Evolutionary conservation across 2,797 vertebrate genomes (phyloP), one percentile per base, ranked within the genome.

Genomic region (Crocidura indochinensis): DNA sequence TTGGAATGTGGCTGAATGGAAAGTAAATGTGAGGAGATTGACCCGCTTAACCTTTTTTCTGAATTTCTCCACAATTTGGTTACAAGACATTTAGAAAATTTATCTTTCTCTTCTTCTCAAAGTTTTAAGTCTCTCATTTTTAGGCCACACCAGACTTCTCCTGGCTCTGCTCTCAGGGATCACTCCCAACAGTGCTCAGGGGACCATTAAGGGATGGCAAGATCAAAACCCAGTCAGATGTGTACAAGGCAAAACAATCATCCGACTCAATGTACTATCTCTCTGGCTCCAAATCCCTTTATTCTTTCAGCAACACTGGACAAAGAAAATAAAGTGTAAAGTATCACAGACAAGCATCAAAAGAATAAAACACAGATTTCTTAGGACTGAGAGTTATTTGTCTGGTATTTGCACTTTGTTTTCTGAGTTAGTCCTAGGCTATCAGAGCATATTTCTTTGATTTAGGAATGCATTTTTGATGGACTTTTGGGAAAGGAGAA

Each of bases 51-150:
- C 94, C 89, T 95, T 76, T 90, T 92, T 89, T 26, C 24, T 2
- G 72, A 92, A 95, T 96, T 97, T 94, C 90, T 15, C 73, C 51
- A 88, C 94, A 94, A 97, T 96, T 97, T 96, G 95, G 93, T 97
- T 96, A 96, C 91, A 96, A 86, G 96, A 94, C 78, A 83, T 96
- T 97, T 97, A 71, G 74, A 91, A 93, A 92, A 95, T 95, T 94
- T 92, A 92, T 95, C 95, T 92, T 92, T 78, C 73, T 75, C 94
- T 84, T 94, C 90, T 38, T 20, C 53, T 90, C 53, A 51, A 75
- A 74, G 73, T 64, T 44, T 81, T 24, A 27, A 91, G 51, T 19
- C 29, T 38, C 38, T 38, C 38, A 38, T 38, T 38, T 38, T 38
- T 38, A 38, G 38, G 38, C 38, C 38, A 38, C 38, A 38, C 38